These are phyloP conservation scores for Mycogona germanica DNA, from an alignment of 2,888 invertebrate genomes.

Conservation along the genomic window DNA sequence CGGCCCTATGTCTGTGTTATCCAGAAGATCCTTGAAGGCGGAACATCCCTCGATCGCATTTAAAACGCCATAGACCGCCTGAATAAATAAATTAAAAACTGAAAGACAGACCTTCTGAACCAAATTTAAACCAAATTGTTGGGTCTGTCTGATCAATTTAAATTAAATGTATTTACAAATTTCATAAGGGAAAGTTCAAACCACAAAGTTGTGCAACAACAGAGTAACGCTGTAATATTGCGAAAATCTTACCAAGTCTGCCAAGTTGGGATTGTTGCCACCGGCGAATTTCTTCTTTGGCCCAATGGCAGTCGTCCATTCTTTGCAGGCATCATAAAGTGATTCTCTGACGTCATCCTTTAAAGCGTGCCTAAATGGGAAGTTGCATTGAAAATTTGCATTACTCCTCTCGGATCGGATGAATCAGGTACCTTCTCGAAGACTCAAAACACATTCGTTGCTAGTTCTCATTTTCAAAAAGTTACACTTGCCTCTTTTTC, in stretches of 20 bases:
- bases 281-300: conserved; percentile 62
- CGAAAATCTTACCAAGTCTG: conserved; percentile 52
- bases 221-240: neutral
- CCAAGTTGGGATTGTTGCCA: conserved; percentile 71
- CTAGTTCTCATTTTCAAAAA: neutral
- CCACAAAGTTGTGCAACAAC: neutral
- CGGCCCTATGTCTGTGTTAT: conserved; percentile 55
- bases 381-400: conserved; percentile 10
- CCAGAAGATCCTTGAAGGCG: conserved; percentile 69
- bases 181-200: neutral
- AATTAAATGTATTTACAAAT: neutral
- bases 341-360: conserved; percentile 79
- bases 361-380: conserved; percentile 53
- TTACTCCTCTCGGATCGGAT: conserved; percentile 8
- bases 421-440: conserved; percentile 1
- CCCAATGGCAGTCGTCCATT: conserved; percentile 58
- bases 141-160: no score
- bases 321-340: conserved; percentile 74
- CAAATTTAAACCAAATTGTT: no score
- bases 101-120: neutral
- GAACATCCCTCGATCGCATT: conserved; percentile 86
- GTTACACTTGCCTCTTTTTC: conserved; percentile 52
- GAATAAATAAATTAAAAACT: conserved; percentile 20
- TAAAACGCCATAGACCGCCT: conserved; percentile 74
- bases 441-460: neutral